Evolutionary conservation across 2,797 vertebrate genomes (phyloP).

Genomic region (Bovichtus variegatus): DNA sequence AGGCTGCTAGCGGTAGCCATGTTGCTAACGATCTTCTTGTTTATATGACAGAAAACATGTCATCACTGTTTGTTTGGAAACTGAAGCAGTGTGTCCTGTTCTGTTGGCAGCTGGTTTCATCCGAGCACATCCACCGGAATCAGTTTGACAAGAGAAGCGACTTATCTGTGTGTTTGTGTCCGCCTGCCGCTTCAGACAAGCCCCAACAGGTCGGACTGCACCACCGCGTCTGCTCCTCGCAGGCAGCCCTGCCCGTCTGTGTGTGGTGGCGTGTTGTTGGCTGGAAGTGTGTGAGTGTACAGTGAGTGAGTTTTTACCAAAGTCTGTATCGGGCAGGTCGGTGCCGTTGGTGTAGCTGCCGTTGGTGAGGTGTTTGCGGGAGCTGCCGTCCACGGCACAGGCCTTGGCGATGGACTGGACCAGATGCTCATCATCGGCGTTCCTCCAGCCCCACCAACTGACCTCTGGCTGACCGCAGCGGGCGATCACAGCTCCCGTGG

Average conservation of each 20-base stretch:
- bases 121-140: not conserved
- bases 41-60: not conserved
- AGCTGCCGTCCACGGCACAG: slow-evolving; percentile 91
- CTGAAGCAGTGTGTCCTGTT: too few species aligned
- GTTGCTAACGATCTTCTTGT: too few species aligned
- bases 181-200: slow-evolving; percentile 51
- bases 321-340: slow-evolving; percentile 93
- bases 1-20: too few species aligned
- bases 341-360: slow-evolving; percentile 88
- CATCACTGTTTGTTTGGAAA: too few species aligned
- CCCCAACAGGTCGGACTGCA: slow-evolving; percentile 33
- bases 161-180: slow-evolving; percentile 4
- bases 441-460: slow-evolving; percentile 99
- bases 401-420: slow-evolving; percentile 97
- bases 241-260: too few species aligned
- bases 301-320: slow-evolving; percentile 84
- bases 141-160: not conserved
- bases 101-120: not conserved
- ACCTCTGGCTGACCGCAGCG: slow-evolving; percentile 98
- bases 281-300: not conserved
- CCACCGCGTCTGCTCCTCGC: slow-evolving; percentile 46
- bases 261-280: not conserved
- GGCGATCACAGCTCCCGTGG: slow-evolving; percentile 95
- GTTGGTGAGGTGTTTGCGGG: slow-evolving; percentile 83
- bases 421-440: slow-evolving; percentile 95